These are phyloP conservation scores for Chloropsis cyanopogon DNA, from an alignment of 2,113 vertebrate genomes.

Conservation along the genomic window DNA sequence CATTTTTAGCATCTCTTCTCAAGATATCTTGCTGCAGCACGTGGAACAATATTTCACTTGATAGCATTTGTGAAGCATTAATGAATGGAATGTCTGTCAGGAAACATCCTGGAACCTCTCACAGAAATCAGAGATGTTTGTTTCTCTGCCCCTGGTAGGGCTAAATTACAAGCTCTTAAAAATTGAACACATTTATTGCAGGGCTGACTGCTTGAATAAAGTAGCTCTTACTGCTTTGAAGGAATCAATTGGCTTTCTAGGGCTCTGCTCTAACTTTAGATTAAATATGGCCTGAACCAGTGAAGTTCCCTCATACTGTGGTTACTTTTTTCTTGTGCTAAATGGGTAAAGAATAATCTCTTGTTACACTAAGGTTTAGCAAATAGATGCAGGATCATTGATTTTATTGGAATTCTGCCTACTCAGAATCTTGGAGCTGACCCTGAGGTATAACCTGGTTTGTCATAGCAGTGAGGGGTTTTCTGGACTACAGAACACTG, in stretches of 20 bases:
- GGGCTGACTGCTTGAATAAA: not conserved
- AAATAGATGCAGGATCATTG: not conserved
- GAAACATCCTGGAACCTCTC: not conserved
- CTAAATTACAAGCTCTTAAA: constrained; percentile 17
- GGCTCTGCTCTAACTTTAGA: not conserved
- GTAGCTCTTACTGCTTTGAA: not conserved
- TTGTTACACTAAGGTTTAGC: not conserved
- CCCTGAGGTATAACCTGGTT: not conserved
- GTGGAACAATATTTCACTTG: not conserved
- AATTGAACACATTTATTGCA: not conserved
- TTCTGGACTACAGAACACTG: not conserved
- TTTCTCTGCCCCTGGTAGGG: not conserved
- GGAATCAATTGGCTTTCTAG: not conserved
- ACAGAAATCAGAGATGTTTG: not conserved
- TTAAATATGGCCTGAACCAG: not conserved
- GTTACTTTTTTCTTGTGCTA: not conserved
- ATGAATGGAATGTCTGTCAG: not conserved
- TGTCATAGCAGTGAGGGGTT: not conserved
- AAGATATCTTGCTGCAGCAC: not conserved
- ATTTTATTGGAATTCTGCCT: not conserved
- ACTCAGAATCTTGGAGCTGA: not conserved
- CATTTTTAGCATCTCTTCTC: not conserved
- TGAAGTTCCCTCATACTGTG: not conserved
- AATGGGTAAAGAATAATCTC: not conserved
- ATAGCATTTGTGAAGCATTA: not conserved